Evolutionary conservation across 2,113 vertebrate species (phyloP), one percentile per base, ranked within the genome.

Genomic region (Forbesichthys papilliferus): DNA sequence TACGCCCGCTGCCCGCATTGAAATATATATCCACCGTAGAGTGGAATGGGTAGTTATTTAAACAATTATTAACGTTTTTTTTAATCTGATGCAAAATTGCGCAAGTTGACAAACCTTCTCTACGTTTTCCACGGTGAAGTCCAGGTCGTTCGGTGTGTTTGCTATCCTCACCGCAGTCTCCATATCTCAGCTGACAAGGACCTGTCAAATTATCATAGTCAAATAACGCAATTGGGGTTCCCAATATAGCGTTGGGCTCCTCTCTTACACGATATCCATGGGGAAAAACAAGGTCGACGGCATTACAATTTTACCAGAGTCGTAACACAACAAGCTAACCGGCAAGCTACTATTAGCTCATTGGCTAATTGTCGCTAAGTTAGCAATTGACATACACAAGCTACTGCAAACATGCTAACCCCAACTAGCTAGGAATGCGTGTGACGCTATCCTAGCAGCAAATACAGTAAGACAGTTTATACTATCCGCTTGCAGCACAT

Each of bases 61-160:
- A 42, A 42, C 36, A 42, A 27, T 42, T 42, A 42, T 42, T 8
- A 42, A 6, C 4, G 7, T 42, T 42, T 42, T 42, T 42, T 42
- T 6, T 42, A 3, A 54, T 54, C 53, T 14, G 14, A 54, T 54
- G 14, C 36, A 7, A 42, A 42, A 42, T 6, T 13, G 11, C 3
- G 11, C 0, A 13, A 53, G n/a, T 14, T 8, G 20, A 79, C 91
- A 86, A 85, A 97, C 96, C 95, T 98, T 96, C 85, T 98, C 96
- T 80, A 98, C 96, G 89, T 98, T 98, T 71, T 97, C 96, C 93
- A 98, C 95, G 2, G 95, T 97, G 90, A 97, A 96, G 90, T 98
- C 96, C 90, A 96, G 87, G 77, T 88, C 84, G 68, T 91, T 94
- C 86, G 90, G 80, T 61, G 85, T 87, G 76, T 77, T 75, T 64